Evolutionary conservation across 2,113 vertebrate species (phyloP).

Genomic region (Castor canadensis): DNA sequence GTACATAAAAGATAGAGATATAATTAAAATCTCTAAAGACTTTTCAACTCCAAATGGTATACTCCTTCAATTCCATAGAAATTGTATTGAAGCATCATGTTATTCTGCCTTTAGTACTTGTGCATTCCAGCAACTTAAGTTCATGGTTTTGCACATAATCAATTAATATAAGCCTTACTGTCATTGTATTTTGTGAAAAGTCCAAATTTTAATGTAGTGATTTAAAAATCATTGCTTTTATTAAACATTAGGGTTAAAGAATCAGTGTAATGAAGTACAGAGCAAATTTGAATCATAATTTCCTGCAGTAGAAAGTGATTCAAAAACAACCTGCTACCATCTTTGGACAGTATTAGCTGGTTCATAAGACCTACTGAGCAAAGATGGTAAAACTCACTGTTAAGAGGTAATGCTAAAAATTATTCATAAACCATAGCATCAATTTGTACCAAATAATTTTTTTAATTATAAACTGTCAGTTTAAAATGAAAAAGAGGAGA

Average conservation of each 20-base stretch:
- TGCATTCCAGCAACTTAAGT: background rate
- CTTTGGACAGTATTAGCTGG: background rate
- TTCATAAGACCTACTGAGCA: background rate
- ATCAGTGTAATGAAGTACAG: background rate
- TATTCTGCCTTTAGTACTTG: background rate
- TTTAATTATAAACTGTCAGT: background rate
- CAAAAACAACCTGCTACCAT: background rate
- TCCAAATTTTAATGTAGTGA: background rate
- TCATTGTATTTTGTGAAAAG: background rate
- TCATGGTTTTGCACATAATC: background rate
- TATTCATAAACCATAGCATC: background rate
- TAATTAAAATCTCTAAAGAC: slow-evolving; percentile 28
- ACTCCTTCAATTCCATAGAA: background rate
- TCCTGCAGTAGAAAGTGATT: background rate
- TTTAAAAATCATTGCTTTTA: background rate
- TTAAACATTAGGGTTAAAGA: background rate
- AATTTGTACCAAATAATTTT: background rate
- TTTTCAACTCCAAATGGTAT: slow-evolving; percentile 2
- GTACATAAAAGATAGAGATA: background rate
- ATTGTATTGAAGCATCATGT: background rate
- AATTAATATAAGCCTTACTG: background rate
- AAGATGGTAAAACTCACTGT: background rate
- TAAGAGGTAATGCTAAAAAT: background rate
- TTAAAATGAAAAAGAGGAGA: background rate
- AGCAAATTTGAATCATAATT: background rate